Evolutionary conservation across 2,113 vertebrate genomes (phyloP).

Genomic region (Eulemur rufifrons): DNA sequence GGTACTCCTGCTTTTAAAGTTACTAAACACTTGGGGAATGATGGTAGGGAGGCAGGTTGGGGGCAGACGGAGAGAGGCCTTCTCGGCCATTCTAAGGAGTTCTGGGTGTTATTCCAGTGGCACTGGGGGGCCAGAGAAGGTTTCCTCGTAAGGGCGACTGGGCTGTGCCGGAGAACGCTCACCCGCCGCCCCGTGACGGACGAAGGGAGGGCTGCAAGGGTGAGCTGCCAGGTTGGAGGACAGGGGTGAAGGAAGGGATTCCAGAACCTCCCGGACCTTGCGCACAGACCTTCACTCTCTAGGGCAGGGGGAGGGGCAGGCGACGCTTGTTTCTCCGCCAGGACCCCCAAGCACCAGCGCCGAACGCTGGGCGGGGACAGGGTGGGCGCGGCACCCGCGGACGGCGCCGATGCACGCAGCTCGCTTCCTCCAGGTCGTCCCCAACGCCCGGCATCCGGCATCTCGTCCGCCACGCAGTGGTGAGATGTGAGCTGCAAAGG

Average conservation of each 20-base stretch:
- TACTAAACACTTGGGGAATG: background rate
- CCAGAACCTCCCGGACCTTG: background rate
- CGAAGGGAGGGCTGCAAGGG: background rate
- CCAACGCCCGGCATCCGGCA: background rate
- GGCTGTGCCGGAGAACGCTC: background rate
- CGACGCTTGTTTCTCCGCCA: no score
- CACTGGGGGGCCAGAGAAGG: background rate
- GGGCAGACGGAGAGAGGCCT: background rate
- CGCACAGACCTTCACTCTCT: background rate
- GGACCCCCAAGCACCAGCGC: no score
- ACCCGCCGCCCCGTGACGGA: background rate
- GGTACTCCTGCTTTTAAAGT: background rate
- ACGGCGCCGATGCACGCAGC: fast-evolving
- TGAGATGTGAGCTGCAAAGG: background rate
- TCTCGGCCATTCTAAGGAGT: background rate
- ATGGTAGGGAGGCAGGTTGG: background rate
- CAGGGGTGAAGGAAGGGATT: background rate
- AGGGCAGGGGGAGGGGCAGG: no score
- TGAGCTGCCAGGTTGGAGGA: background rate
- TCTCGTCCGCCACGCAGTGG: background rate
- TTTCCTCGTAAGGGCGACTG: background rate
- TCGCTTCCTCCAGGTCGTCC: background rate
- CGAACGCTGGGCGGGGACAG: fast-evolving
- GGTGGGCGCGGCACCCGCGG: fast-evolving
- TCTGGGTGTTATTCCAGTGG: background rate